Conservation (phyloP, 2,113 vertebrate species). For the Psilopsiagon aurifrons region DNA sequence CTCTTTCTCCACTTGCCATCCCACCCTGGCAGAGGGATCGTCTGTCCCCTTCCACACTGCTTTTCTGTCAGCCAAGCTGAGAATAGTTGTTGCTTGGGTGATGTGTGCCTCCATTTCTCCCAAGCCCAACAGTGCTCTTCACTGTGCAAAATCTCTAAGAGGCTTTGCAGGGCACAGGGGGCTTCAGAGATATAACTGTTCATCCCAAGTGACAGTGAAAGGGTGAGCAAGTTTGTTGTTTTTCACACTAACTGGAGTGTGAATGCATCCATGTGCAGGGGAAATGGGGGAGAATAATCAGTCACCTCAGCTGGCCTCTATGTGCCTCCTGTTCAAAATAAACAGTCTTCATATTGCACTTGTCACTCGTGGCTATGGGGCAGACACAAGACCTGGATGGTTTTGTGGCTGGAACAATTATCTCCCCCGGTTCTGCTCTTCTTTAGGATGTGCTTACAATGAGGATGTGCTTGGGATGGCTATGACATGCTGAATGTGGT, state of each 20-base stretch:
- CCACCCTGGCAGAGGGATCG: not conserved
- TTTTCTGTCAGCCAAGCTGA: not conserved
- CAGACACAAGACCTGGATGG: not conserved
- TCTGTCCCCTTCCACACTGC: not conserved
- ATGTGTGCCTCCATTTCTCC: not conserved
- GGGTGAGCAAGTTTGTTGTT: not conserved
- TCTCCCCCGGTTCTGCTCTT: not conserved
- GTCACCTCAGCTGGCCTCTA: not conserved
- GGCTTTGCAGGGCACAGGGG: accelerated
- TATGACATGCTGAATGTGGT: accelerated
- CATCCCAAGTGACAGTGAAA: not conserved
- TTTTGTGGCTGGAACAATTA: not conserved
- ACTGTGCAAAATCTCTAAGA: not conserved
- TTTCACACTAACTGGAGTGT: not conserved
- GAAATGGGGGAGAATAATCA: not conserved
- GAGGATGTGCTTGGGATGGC: not conserved
- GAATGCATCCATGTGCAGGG: not conserved
- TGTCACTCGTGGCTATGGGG: not conserved
- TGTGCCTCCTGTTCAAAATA: not conserved
- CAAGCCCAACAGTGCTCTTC: not conserved
- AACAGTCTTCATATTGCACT: not conserved
- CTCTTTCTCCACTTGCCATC: not conserved
- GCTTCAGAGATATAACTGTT: not conserved
- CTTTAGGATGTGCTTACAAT: not conserved
- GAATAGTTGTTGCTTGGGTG: not conserved